Evolutionary conservation across 2,797 vertebrate genomes (phyloP), one percentile per base, ranked within the genome.

Genomic region (Nothura maculosa): DNA sequence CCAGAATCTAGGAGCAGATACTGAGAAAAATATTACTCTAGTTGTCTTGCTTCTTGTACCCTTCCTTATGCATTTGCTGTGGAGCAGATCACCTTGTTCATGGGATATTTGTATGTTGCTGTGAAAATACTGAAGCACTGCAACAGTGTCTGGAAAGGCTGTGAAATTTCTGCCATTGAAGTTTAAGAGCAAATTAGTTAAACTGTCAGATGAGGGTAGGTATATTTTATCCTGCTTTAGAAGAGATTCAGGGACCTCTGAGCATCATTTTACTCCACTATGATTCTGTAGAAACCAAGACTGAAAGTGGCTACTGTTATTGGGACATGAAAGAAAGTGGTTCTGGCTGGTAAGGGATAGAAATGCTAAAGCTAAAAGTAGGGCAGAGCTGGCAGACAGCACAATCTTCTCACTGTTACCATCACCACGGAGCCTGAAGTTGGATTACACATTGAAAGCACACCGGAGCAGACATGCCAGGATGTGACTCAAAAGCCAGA

Each of bases 401-500:
- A 6, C 48, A 15, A 18, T 70, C 47, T 52, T 63, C n/a, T 50
- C 68, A 36, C 34, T 10, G 1, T 4, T 52, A 68, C 70, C 64
- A 7, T 76, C 28, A 3, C 6, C 0, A 12, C 27, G 69, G 54
- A 75, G 55, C 55, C 34, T 48, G 54, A 61, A 28, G 34, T 10
- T 32, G 40, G n/a, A 70, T 89, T 84, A 57, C 25, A 57, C 8
- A 34, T 60, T 66, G 25, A 32, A 72, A 72, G 27, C 12, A 28
- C 58, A 36, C n/a, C 1, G 4, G 77, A 32, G 18, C 70, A 81
- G 67, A 48, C 70, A 43, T 0, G 1, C 66, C 43, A 60, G 80
- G 77, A 73, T 75, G 85, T 79, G 87, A 73, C 85, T 89, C 90
- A 90, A 91, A 45, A 83, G 48, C 69, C 58, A 34, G 57, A 48